Evolutionary conservation across 2,797 vertebrate species (phyloP), one percentile per base, ranked within the genome.

Genomic region (Malacoctenus gilli): DNA sequence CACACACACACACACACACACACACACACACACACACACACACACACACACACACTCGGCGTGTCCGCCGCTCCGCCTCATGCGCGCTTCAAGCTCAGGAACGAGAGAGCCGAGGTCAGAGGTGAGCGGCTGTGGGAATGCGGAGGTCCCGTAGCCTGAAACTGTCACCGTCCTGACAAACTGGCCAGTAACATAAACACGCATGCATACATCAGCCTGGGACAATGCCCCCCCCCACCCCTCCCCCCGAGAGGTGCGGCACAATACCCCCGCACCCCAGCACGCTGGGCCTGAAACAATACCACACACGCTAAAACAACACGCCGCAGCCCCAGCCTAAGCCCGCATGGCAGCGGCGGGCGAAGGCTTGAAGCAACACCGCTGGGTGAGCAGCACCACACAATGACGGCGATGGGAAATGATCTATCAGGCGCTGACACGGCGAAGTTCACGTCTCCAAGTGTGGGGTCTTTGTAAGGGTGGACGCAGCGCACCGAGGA

Each of bases 51-150:
- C 47, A 44, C 32, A 42, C n/a, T n/a, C n/a, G n/a, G n/a, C n/a
- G n/a, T n/a, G 49, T 61, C 21, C 9, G 9, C 49, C 12, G 44
- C 46, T 42, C 38, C 10, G 39, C 32, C 61, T 57, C 53, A 44
- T 58, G 58, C 42, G 41, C 30, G 25, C 25, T 28, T 21, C 37
- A 60, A 66, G 34, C 41, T 59, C 58, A 44, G 47, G 42, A 65
- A 77, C 25, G 38, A 74, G 59, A 78, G 59, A 43, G 63, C 55
- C 2, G 43, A 69, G 84, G 81, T 86, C 84, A 85, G 52, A 87
- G 80, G 83, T 87, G 55, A 87, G 59, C 31, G 28, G 84, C 83
- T 89, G 84, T 89, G 86, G 82, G 87, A 90, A 86, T 55, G 16
- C 36, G 1, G 59, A 60, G 66, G 83, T 80, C 79, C 63, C 14